phyloP scores from a whole-genome alignment of 2,113 vertebrate genomes.

The Toxotes jaculatrix region DNA sequence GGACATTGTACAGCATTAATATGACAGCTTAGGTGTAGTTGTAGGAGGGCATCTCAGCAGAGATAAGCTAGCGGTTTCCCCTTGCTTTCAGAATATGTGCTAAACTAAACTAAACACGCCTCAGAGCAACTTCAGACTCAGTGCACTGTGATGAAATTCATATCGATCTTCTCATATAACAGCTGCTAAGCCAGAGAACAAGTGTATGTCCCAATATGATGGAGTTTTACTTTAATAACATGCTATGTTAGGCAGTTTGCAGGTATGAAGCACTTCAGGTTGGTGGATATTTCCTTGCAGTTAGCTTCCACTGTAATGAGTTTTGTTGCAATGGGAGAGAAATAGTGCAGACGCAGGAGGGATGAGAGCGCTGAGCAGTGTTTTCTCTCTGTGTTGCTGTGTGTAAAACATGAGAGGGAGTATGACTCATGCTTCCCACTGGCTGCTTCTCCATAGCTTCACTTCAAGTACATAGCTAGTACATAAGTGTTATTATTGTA shows the following conservation, averaged over 20 bases:
- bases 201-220: background rate
- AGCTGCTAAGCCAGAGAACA: background rate
- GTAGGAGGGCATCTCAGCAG: background rate
- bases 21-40: background rate
- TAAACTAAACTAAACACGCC: background rate
- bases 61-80: too few species aligned
- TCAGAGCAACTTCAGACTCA: background rate
- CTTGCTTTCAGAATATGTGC: background rate
- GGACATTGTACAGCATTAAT: background rate
- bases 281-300: background rate
- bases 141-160: background rate
- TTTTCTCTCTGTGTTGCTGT: conserved; percentile 2
- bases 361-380: background rate
- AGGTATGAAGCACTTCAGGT: conserved; percentile 7
- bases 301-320: conserved; percentile 28
- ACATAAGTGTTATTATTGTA: background rate
- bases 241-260: conserved; percentile 19
- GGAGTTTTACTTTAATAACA: conserved; percentile 20
- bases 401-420: conserved; percentile 13
- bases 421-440: conserved; percentile 23
- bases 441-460: conserved; percentile 2
- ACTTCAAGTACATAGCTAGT: background rate
- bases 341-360: conserved; percentile 2
- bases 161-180: background rate
- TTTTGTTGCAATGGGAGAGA: conserved; percentile 35